These are phyloP conservation scores for Schizothorax lantsangensis DNA, from an alignment of 2,797 vertebrate species.

Conservation along the genomic window DNA sequence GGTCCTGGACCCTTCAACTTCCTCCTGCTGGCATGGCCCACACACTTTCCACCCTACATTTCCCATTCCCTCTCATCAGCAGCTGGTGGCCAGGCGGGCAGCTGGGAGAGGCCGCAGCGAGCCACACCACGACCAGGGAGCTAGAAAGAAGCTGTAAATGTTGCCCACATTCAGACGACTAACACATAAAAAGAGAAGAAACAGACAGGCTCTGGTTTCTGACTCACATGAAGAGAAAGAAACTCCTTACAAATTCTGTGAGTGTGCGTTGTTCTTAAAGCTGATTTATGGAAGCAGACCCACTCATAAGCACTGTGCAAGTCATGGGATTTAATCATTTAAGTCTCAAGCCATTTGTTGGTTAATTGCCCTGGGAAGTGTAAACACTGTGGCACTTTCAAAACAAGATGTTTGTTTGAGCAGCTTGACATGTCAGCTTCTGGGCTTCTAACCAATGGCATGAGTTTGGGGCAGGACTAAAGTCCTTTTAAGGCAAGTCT, in stretches of 20 bases:
- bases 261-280: background rate
- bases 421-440: slow-evolving; percentile 2
- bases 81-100: slow-evolving; percentile 58
- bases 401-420: slow-evolving; percentile 19
- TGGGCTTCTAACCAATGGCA: background rate
- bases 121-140: slow-evolving; percentile 37
- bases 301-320: background rate
- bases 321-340: slow-evolving; percentile 4
- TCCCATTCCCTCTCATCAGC: slow-evolving; percentile 66
- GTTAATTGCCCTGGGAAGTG: background rate
- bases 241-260: background rate
- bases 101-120: slow-evolving; percentile 63
- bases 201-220: background rate
- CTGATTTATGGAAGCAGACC: background rate
- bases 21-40: slow-evolving; percentile 67
- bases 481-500: background rate
- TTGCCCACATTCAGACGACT: slow-evolving; percentile 15
- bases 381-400: background rate
- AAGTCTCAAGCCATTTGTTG: slow-evolving; percentile 1
- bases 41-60: slow-evolving; percentile 70
- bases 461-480: background rate
- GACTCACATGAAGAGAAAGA: background rate
- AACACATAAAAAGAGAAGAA: slow-evolving; percentile 35
- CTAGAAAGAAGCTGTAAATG: slow-evolving; percentile 32
- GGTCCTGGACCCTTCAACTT: slow-evolving; percentile 52